phyloP scores from a whole-genome alignment of 2,888 invertebrate genomes.

The Plusia festucae region DNA sequence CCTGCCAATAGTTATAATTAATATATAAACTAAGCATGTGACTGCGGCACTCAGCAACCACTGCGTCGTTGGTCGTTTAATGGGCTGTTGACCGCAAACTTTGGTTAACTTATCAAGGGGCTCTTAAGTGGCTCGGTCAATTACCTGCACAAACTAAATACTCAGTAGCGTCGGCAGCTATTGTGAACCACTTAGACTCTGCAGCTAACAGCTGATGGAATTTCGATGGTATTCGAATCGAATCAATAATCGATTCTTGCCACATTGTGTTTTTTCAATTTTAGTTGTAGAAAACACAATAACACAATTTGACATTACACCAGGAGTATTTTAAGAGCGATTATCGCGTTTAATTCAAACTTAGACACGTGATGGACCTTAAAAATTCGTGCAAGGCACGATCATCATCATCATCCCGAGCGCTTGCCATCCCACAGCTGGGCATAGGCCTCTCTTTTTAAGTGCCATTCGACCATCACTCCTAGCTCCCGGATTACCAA shows the following conservation, averaged over 20 bases:
- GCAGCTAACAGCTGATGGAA: background rate
- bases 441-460: no score
- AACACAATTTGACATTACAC: background rate
- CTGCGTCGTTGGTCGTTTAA: slow-evolving; percentile 2
- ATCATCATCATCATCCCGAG: no score
- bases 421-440: no score
- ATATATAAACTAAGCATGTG: background rate
- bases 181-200: background rate
- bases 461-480: no score
- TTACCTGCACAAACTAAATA: slow-evolving; percentile 2
- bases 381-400: no score
- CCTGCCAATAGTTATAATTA: slow-evolving; percentile 1
- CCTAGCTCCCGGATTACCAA: no score
- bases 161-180: background rate
- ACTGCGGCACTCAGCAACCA: background rate
- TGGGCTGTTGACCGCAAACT: slow-evolving; percentile 5
- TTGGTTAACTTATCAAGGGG: slow-evolving; percentile 4
- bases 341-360: no score
- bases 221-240: background rate
- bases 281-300: background rate
- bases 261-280: no score
- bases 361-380: no score
- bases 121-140: slow-evolving; percentile 3
- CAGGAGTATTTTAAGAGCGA: no score
- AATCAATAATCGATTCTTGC: background rate